Conservation (phyloP, 2,797 vertebrate genomes). For the Coregonus sp. region DNA sequence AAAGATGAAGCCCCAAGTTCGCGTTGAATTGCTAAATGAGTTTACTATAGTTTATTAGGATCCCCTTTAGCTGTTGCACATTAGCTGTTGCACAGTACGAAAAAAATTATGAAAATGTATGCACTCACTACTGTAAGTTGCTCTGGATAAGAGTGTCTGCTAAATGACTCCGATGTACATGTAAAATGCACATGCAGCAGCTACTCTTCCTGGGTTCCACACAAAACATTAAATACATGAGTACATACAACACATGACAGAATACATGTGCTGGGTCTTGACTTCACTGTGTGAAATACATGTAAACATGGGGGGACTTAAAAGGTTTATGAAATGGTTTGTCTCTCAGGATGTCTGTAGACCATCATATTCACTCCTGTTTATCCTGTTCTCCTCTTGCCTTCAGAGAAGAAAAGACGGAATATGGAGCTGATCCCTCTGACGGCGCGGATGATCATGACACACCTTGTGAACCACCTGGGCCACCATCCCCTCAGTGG, state of each 20-base stretch:
- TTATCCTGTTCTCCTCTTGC: background rate
- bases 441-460: slow-evolving; percentile 94
- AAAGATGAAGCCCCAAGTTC: slow-evolving; percentile 32
- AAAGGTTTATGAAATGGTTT: background rate
- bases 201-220: background rate
- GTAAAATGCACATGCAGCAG: background rate
- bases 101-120: too few species aligned
- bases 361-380: background rate
- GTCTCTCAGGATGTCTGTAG: background rate
- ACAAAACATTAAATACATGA: background rate
- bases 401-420: slow-evolving; percentile 85
- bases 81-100: too few species aligned
- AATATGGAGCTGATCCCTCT: slow-evolving; percentile 93
- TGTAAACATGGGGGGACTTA: too few species aligned
- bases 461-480: slow-evolving; percentile 95
- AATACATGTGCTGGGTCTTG: background rate
- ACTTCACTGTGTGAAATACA: slow-evolving; percentile 25
- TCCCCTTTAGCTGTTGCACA: background rate
- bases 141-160: too few species aligned
- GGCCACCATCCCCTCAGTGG: slow-evolving; percentile 91
- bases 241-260: background rate
- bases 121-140: too few species aligned
- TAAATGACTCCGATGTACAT: too few species aligned
- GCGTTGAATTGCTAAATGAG: background rate
- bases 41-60: background rate